Evolutionary conservation across 2,888 invertebrate species (phyloP).

Genomic region (Ypsolopha scabrella): DNA sequence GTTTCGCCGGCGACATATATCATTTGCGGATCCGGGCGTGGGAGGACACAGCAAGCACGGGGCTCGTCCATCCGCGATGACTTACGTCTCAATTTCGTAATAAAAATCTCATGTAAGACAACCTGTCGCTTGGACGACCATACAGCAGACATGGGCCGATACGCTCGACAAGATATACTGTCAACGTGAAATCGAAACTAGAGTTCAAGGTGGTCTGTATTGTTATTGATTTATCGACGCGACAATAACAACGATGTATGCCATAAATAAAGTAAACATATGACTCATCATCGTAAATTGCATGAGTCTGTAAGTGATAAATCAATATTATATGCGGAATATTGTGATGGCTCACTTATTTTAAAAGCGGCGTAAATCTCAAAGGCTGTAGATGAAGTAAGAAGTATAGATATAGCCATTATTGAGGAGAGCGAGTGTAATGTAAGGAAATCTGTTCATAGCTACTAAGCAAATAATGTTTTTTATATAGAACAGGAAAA

Average conservation of each 20-base stretch:
- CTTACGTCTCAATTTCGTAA: conserved; percentile 40
- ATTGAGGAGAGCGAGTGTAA: no score
- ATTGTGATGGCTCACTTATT: not conserved
- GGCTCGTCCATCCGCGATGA: conserved; percentile 4
- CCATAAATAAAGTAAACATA: conserved; percentile 12
- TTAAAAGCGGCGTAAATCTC: conserved; percentile 18
- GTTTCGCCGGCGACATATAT: conserved; percentile 19
- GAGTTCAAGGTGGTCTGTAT: conserved; percentile 47
- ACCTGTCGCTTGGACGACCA: conserved; percentile 38
- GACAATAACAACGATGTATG: conserved; percentile 28
- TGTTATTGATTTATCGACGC: conserved; percentile 31
- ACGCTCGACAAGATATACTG: conserved; percentile 47
- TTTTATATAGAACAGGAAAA: no score
- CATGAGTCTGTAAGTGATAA: not conserved
- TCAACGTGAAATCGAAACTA: conserved; percentile 50
- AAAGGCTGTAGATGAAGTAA: no score
- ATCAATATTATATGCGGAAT: not conserved
- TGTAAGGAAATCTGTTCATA: no score
- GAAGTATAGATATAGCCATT: no score
- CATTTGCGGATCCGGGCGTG: conserved; percentile 20
- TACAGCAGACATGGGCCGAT: conserved; percentile 55
- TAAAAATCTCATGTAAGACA: conserved; percentile 46
- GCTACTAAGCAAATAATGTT: no score
- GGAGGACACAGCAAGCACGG: conserved; percentile 12
- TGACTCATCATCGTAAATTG: not conserved